Percentiles rank a stretch among this genome's conserved stretches.
These are phyloP conservation scores for Artemia franciscana DNA, from an alignment of 1,140 invertebrate species.

Conservation along the genomic window DNA sequence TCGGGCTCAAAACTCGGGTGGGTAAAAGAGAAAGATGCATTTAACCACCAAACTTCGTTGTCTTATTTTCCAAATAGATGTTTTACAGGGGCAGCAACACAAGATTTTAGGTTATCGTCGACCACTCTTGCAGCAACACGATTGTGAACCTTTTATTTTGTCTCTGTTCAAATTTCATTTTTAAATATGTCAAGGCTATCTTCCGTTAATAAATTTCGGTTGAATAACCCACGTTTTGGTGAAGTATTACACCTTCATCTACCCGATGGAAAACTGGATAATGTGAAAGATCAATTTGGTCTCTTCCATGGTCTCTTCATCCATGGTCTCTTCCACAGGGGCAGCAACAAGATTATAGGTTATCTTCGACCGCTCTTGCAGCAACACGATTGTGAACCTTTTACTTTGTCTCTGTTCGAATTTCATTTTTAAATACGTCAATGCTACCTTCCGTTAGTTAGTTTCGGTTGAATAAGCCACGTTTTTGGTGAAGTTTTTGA, in stretches of 20 bases:
- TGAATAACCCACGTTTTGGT: slow-evolving; percentile 44
- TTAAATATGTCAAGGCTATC: slow-evolving; percentile 20
- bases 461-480: too few relatives aligned
- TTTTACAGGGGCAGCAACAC: slow-evolving; percentile 44
- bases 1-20: slow-evolving; percentile 98
- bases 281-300: slow-evolving; percentile 82
- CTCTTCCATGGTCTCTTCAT: too few relatives aligned
- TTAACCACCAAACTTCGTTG: slow-evolving; percentile 39
- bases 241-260: slow-evolving; percentile 65
- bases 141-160: slow-evolving; percentile 67
- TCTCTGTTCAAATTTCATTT: slow-evolving; percentile 30
- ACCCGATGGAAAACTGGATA: slow-evolving; percentile 94
- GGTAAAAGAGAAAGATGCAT: slow-evolving; percentile 92
- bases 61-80: slow-evolving; percentile 52
- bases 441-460: too few relatives aligned
- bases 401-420: too few relatives aligned
- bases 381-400: too few relatives aligned
- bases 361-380: too few relatives aligned
- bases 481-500: too few relatives aligned
- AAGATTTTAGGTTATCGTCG: slow-evolving; percentile 61
- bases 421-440: too few relatives aligned
- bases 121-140: slow-evolving; percentile 64
- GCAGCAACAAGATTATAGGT: too few relatives aligned
- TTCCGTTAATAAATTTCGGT: too few relatives aligned
- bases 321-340: too few relatives aligned